Conservation (phyloP, 2,113 vertebrate genomes). For the Ailurus styani region DNA sequence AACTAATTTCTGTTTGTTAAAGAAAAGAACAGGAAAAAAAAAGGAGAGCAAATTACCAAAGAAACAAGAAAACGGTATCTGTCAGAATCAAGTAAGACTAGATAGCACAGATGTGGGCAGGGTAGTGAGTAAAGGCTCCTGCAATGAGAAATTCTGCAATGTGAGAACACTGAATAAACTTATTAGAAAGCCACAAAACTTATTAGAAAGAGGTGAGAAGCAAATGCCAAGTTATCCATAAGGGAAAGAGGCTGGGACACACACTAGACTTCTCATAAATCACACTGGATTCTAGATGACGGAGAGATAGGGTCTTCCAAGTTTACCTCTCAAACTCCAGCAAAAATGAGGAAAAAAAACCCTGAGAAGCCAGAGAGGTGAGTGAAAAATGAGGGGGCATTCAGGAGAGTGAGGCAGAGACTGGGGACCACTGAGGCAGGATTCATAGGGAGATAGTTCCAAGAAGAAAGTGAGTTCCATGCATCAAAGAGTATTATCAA, state of each 20-base stretch:
- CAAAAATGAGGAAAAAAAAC: background rate
- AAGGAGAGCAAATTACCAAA: background rate
- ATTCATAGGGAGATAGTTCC: background rate
- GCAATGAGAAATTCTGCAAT: background rate
- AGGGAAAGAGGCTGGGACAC: background rate
- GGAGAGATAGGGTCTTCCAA: background rate
- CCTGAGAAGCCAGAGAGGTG: background rate
- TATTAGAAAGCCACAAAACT: background rate
- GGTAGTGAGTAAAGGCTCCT: background rate
- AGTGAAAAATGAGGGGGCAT: background rate
- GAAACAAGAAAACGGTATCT: background rate
- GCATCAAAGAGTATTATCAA: background rate
- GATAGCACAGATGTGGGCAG: background rate
- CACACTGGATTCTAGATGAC: background rate
- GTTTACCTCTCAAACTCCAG: background rate
- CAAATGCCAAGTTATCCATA: background rate
- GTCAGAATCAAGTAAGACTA: background rate
- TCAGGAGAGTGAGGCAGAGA: background rate
- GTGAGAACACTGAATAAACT: background rate
- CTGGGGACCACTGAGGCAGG: background rate
- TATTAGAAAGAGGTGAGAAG: background rate
- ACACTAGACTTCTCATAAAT: background rate
- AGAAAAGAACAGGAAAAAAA: background rate
- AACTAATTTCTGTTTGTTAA: background rate
- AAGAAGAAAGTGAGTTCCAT: background rate